A percentile compares a stretch with the other conserved stretches of the same genome.
phyloP scores from a whole-genome alignment of 2,113 vertebrate species.

The Tylochromis polylepis region DNA sequence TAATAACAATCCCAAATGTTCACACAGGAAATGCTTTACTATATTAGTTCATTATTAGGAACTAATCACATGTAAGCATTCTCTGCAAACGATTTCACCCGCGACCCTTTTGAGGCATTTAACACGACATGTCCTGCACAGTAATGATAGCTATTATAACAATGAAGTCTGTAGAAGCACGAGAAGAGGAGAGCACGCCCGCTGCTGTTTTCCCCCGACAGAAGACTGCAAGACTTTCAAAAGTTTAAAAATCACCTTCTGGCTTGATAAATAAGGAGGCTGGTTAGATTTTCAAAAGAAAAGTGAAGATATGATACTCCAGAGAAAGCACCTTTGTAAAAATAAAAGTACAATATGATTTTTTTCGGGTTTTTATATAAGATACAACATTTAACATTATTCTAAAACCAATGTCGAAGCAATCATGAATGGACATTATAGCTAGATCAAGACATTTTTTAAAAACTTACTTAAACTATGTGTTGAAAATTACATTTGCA shows the following conservation, averaged over 20 bases:
- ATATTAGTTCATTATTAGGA: not conserved
- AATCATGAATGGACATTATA: constrained; percentile 25
- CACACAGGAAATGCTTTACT: not conserved
- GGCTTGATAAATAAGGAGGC: not conserved
- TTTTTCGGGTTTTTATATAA: constrained; percentile 4
- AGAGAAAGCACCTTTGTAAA: constrained; percentile 28
- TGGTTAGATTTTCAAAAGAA: constrained; percentile 1
- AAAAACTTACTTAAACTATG: constrained; percentile 17
- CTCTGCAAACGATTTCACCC: not conserved
- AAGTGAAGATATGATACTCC: constrained; percentile 12
- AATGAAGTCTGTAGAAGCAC: not conserved
- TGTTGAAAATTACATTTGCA: constrained; percentile 36
- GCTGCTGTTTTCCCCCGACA: not conserved
- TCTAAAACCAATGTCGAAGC: constrained; percentile 44
- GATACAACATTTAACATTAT: constrained; percentile 46
- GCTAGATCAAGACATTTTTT: constrained; percentile 30
- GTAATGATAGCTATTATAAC: constrained; percentile 7
- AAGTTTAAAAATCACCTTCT: not conserved
- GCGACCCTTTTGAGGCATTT: not conserved
- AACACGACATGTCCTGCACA: not conserved
- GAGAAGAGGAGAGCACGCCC: not conserved
- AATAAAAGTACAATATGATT: constrained; percentile 24
- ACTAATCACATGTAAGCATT: not conserved
- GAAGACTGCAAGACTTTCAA: not conserved
- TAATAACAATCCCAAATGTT: not conserved